These are phyloP conservation scores for Columba janthina DNA, from an alignment of 2,113 vertebrate genomes.

Conservation along the genomic window DNA sequence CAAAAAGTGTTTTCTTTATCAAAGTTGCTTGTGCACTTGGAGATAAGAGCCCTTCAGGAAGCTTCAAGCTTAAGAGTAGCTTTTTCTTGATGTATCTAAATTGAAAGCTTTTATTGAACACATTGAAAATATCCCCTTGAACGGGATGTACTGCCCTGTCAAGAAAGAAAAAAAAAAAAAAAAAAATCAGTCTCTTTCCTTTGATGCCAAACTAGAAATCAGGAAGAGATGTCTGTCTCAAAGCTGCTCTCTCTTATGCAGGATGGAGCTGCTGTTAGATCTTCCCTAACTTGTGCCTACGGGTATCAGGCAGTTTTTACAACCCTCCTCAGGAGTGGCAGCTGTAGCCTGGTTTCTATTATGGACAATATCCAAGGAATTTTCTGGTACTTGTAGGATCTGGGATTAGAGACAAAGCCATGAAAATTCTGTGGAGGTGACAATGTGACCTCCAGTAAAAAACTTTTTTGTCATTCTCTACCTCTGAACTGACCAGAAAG, in stretches of 20 bases:
- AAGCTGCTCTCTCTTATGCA: not conserved
- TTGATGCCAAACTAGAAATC: conserved; percentile 37
- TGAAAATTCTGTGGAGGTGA: not conserved
- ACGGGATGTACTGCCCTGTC: conserved; percentile 30
- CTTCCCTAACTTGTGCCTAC: not conserved
- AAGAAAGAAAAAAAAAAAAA: not conserved
- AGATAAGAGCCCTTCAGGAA: conserved; percentile 48
- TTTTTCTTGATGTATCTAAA: conserved; percentile 40
- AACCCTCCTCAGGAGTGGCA: not conserved
- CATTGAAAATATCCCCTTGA: conserved; percentile 37
- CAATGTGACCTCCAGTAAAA: not conserved
- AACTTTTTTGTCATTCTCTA: not conserved
- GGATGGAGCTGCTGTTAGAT: not conserved
- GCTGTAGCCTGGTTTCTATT: not conserved
- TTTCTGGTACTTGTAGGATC: not conserved
- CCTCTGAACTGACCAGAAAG: not conserved
- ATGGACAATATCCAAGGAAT: not conserved
- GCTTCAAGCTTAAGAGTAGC: conserved; percentile 17
- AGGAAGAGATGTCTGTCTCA: not conserved
- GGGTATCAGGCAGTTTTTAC: not conserved
- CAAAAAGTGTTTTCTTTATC: conserved; percentile 22
- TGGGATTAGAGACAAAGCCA: not conserved
- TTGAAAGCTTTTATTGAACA: conserved; percentile 35
- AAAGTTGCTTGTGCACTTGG: conserved; percentile 7
- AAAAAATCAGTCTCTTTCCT: not conserved